Evolutionary conservation across 2,797 vertebrate species (phyloP).

Genomic region (Vultur gryphus): DNA sequence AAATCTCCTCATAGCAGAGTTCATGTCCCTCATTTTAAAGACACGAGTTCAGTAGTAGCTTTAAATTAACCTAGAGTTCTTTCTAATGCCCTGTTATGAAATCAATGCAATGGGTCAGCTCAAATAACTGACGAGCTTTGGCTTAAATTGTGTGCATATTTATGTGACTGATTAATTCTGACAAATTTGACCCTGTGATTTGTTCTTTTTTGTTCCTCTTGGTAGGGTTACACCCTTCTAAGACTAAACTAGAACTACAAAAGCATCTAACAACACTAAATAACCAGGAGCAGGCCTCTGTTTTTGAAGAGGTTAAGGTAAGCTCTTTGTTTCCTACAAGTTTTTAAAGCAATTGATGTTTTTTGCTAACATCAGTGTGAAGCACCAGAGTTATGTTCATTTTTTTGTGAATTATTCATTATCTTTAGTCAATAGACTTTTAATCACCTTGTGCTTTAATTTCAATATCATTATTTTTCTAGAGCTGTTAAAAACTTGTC

Average conservation of each 20-base stretch:
- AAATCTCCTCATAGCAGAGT: constrained; percentile 18
- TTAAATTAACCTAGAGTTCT: constrained; percentile 1
- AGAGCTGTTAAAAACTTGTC: not conserved
- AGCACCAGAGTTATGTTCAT: not conserved
- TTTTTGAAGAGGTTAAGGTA: constrained; percentile 95
- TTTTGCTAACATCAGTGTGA: not conserved
- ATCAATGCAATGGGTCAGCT: not conserved
- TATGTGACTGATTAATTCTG: not conserved
- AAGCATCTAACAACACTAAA: constrained; percentile 89
- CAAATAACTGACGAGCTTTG: not conserved
- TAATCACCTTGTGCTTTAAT: not conserved
- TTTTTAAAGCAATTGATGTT: not conserved
- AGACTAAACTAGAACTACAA: constrained; percentile 93
- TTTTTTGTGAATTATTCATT: not conserved
- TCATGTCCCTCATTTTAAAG: constrained; percentile 17
- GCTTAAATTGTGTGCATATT: not conserved
- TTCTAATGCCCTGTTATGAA: constrained; percentile 1
- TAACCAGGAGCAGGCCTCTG: constrained; percentile 87
- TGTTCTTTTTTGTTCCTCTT: not conserved
- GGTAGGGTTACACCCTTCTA: constrained; percentile 87
- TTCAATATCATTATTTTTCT: not conserved
- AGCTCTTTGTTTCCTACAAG: not conserved
- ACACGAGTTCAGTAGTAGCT: not conserved
- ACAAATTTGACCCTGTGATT: not conserved
- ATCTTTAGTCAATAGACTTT: not conserved